Evolutionary conservation across 2,888 invertebrate genomes (phyloP).

Genomic region (Diarsia rubi): DNA sequence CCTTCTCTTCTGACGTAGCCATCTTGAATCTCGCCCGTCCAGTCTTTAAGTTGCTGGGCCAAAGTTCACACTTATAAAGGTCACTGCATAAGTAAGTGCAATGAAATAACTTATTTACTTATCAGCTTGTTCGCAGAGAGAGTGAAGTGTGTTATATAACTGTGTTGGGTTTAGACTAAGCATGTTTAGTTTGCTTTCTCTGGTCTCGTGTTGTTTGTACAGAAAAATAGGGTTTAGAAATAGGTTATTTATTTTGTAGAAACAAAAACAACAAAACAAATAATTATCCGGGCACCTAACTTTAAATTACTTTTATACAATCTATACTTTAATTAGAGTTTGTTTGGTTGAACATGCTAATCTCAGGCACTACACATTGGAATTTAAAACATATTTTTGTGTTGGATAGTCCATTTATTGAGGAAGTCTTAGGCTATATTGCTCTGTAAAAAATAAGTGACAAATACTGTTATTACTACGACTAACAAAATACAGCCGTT

Average conservation of each 20-base stretch:
- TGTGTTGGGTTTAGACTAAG: neutral
- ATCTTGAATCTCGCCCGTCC: slow-evolving; percentile 32
- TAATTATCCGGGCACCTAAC: too few species aligned
- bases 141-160: slow-evolving; percentile 36
- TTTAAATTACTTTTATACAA: too few species aligned
- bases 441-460: too few species aligned
- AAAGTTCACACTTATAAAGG: slow-evolving; percentile 54
- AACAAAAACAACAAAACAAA: too few species aligned
- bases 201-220: neutral
- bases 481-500: neutral
- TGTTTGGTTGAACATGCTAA: too few species aligned
- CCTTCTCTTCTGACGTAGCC: slow-evolving; percentile 39
- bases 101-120: slow-evolving; percentile 32
- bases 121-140: slow-evolving; percentile 18
- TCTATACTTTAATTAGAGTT: too few species aligned
- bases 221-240: too few species aligned
- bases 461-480: neutral
- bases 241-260: too few species aligned
- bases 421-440: too few species aligned
- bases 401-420: too few species aligned
- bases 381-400: too few species aligned
- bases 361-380: too few species aligned
- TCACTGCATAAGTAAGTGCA: slow-evolving; percentile 45
- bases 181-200: slow-evolving; percentile 28
- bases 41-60: slow-evolving; percentile 38